Percentiles rank a stretch among this genome's conserved stretches.
These are phyloP conservation scores for Phataginus tricuspis DNA, from an alignment of 2,797 vertebrate species.

Conservation along the genomic window DNA sequence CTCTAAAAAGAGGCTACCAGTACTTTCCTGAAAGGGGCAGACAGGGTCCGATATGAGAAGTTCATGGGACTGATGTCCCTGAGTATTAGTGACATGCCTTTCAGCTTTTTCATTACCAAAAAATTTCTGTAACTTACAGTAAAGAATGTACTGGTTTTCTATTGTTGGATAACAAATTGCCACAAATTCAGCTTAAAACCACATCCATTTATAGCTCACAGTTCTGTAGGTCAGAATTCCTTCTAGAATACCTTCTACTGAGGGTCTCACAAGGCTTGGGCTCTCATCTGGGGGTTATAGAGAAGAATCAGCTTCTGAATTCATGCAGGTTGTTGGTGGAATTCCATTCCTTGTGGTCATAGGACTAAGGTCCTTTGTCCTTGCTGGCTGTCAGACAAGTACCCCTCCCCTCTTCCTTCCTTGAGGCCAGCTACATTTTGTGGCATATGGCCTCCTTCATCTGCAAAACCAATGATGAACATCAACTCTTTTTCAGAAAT, in stretches of 20 bases:
- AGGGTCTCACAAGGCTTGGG: background rate
- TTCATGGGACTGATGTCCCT: background rate
- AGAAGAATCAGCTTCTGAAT: background rate
- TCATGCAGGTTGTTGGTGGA: background rate
- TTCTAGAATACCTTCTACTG: background rate
- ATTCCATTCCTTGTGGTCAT: background rate
- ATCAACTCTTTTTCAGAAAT: background rate
- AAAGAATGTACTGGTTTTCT: no score
- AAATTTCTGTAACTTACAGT: background rate
- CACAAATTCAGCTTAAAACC: no score
- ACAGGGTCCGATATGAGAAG: background rate
- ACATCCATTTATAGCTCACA: no score
- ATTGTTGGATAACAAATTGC: no score
- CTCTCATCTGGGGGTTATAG: background rate
- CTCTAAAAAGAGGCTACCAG: background rate
- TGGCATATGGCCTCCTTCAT: background rate
- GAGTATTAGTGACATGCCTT: background rate
- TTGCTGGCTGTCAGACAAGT: background rate
- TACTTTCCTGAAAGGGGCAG: background rate
- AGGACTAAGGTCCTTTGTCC: background rate
- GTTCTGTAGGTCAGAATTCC: no score
- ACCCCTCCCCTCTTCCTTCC: background rate
- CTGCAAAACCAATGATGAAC: background rate
- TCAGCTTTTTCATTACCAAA: background rate
- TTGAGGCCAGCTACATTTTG: no score